These are phyloP conservation scores for Thamnophis sirtalis DNA, from an alignment of 2,113 vertebrate species.

Conservation along the genomic window DNA sequence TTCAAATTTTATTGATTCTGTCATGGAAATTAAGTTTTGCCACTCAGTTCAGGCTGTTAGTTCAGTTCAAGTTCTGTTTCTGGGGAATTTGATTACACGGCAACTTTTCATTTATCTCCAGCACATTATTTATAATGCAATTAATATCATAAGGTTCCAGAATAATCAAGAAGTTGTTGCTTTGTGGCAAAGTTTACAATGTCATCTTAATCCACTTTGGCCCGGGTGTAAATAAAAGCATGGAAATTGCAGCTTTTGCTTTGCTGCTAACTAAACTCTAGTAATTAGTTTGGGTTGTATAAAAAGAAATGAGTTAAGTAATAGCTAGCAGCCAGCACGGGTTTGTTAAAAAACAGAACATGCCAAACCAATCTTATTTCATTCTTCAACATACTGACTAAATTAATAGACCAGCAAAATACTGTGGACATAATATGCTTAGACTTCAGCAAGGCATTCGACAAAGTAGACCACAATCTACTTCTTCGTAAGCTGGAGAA, in stretches of 20 bases:
- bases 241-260: neutral
- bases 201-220: neutral
- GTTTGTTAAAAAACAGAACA: no score
- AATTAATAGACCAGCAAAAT: no score
- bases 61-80: slow-evolving; percentile 43
- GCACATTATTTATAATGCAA: slow-evolving; percentile 36
- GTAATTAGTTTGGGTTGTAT: neutral
- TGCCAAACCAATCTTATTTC: no score
- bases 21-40: slow-evolving; percentile 45
- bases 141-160: slow-evolving; percentile 21
- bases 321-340: no score
- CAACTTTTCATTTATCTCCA: slow-evolving; percentile 10
- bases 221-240: no score
- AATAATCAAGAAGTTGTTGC: slow-evolving; percentile 32
- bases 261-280: neutral
- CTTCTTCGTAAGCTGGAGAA: no score
- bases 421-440: no score
- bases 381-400: no score
- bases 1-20: slow-evolving; percentile 41
- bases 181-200: slow-evolving; percentile 5
- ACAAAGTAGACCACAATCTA: no score
- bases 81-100: slow-evolving; percentile 38
- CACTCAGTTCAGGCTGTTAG: slow-evolving; percentile 32
- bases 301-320: no score
- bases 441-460: no score